Conservation (phyloP, 2,113 vertebrate species). For the Microcebus jonahi region DNA sequence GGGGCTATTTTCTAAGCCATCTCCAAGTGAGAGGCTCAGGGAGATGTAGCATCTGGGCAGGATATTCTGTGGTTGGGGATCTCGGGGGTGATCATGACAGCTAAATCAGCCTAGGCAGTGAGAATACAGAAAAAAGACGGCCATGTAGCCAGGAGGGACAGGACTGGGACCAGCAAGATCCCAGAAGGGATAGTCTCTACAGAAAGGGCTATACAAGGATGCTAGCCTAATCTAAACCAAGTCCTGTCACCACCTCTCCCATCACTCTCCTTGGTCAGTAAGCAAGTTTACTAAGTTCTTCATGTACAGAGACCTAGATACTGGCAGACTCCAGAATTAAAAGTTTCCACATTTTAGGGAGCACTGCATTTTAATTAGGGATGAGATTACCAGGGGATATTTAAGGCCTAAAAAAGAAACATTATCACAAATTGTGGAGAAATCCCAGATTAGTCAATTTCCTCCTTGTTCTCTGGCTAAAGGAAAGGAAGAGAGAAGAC, state of each 20-base stretch:
- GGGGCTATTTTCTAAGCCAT: neutral
- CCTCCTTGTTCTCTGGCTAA: neutral
- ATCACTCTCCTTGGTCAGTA: neutral
- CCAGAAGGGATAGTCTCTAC: neutral
- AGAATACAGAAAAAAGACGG: neutral
- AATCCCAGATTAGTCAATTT: neutral
- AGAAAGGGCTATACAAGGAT: neutral
- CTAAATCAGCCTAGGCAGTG: neutral
- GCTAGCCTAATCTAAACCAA: neutral
- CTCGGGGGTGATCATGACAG: neutral
- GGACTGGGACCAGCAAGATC: neutral
- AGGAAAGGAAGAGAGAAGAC: neutral
- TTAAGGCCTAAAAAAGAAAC: neutral
- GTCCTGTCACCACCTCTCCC: neutral
- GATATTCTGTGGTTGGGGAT: neutral
- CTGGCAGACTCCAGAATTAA: slow-evolving; percentile 27
- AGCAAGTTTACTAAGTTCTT: slow-evolving; percentile 30
- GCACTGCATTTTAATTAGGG: neutral
- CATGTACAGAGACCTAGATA: neutral
- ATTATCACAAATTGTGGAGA: neutral
- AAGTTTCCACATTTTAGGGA: neutral
- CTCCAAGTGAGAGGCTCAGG: neutral
- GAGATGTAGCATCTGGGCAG: neutral
- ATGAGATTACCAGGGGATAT: neutral
- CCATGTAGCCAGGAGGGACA: neutral